Evolutionary conservation across 2,888 invertebrate genomes (phyloP), one percentile per base, ranked within the genome.

Genomic region (Lasiommata megera): DNA sequence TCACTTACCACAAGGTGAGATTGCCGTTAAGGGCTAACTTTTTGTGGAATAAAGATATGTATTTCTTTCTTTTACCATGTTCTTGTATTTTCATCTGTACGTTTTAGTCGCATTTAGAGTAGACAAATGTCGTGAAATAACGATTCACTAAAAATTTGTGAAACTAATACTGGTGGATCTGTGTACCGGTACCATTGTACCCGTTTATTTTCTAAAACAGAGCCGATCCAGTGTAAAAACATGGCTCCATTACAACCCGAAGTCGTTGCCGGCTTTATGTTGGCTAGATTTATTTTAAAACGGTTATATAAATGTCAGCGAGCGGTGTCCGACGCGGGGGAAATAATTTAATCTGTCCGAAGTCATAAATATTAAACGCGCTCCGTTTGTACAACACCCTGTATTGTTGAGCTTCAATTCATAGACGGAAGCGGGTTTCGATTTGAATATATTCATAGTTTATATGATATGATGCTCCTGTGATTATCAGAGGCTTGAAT

Each of bases 361-460:
- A 71, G 73, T 71, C 73, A 71, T 82, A 82, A 81, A 80, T 80
- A 79, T 76, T 72, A 69, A 76, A 77, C 72, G 67, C 72, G 73
- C 73, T 75, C 74, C 68, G 70, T 73, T 74, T 69, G 70, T 72
- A 74, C 73, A 72, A 70, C 71, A 74, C 67, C 68, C 69, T 62
- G 66, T 67, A 59, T 52, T 62, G 54, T 51, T 36, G 55, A 50
- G 50, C 43, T 50, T 56, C 50, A 55, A 62, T 63, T 65, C 54
- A 67, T 55, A 60, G 63, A 65, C 57, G 53, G 31, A 6, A 43
- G 62, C 60, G 50, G 41, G 1, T 28, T 9, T 12, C 3, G 28
- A 7, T 6, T 6, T 31, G 11, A 31, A 14, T 14, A n/a, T 8
- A 14, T 5, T 1, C 12, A 5, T 23, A 23, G 5, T 23, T 23